A percentile compares a stretch with the other conserved stretches of the same genome.
phyloP scores from a whole-genome alignment of 2,888 invertebrate genomes.

The Gymnosoma rotundatum region DNA sequence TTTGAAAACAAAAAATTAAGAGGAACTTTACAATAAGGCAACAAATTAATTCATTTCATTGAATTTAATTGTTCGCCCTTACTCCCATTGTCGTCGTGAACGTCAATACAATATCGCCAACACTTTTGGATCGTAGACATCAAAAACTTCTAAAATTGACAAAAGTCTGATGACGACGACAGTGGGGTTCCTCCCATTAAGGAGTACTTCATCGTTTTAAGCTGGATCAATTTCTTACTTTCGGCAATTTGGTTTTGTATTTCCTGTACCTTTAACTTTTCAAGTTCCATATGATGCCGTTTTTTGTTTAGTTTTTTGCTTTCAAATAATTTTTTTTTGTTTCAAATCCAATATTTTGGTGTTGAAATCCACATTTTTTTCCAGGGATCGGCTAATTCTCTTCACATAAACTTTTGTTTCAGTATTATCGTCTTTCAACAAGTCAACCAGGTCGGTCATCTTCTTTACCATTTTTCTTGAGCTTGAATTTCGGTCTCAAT shows the following conservation, averaged over 20 bases:
- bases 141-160: constrained; percentile 14
- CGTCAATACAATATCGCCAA: constrained; percentile 7
- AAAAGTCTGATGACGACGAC: constrained; percentile 13
- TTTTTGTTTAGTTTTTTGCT: constrained; percentile 5
- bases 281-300: constrained; percentile 13
- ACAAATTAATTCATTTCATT: constrained; percentile 11
- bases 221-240: constrained; percentile 2
- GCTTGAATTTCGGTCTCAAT: constrained; percentile 8
- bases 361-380: neutral
- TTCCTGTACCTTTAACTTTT: constrained; percentile 17
- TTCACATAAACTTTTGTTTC: constrained; percentile 15
- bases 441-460: neutral
- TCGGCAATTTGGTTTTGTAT: constrained; percentile 11
- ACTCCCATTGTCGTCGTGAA: constrained; percentile 8
- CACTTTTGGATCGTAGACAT: constrained; percentile 12
- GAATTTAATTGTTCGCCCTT: constrained; percentile 8
- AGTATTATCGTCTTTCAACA: constrained; percentile 8
- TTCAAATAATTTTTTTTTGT: constrained; percentile 1
- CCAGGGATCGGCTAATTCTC: constrained; percentile 19
- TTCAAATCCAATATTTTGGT: neutral
- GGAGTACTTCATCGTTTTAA: neutral
- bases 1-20: neutral
- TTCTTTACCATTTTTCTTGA: constrained; percentile 15
- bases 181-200: constrained; percentile 6
- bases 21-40: constrained; percentile 11